Percentiles rank a stretch among this genome's conserved stretches.
phyloP scores from a whole-genome alignment of 2,113 vertebrate genomes.

The Meleagris gallopavo region DNA sequence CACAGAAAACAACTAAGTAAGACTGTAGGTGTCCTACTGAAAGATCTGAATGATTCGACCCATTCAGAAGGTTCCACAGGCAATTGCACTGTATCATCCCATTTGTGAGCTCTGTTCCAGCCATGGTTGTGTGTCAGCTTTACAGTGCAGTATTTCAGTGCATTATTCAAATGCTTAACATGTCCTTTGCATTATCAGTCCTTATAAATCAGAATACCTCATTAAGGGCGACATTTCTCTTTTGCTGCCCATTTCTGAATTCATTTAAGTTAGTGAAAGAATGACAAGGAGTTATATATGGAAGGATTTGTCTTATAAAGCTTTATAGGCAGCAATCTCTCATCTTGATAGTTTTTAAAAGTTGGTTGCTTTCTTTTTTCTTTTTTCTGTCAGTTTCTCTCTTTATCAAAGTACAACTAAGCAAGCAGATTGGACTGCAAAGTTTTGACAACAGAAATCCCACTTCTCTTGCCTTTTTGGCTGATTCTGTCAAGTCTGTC shows the following conservation, averaged over 20 bases:
- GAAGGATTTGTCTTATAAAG: conserved; percentile 9
- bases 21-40: not conserved
- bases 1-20: not conserved
- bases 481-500: conserved; percentile 27
- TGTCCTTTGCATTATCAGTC: not conserved
- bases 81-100: not conserved
- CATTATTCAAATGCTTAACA: not conserved
- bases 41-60: not conserved
- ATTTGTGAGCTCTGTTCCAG: not conserved
- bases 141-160: no score
- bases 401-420: conserved; percentile 25
- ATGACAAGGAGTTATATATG: not conserved
- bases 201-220: not conserved
- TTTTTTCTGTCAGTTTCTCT: not conserved
- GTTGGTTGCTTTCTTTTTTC: not conserved
- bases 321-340: conserved; percentile 13
- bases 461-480: conserved; percentile 6
- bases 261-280: not conserved
- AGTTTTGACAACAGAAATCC: not conserved
- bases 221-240: conserved; percentile 10
- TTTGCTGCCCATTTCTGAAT: not conserved
- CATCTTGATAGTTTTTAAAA: conserved; percentile 30
- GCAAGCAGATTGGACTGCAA: not conserved
- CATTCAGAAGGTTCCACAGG: not conserved
- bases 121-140: not conserved